phyloP scores from a whole-genome alignment of 1,140 invertebrate species.

The Drosophila insularis region DNA sequence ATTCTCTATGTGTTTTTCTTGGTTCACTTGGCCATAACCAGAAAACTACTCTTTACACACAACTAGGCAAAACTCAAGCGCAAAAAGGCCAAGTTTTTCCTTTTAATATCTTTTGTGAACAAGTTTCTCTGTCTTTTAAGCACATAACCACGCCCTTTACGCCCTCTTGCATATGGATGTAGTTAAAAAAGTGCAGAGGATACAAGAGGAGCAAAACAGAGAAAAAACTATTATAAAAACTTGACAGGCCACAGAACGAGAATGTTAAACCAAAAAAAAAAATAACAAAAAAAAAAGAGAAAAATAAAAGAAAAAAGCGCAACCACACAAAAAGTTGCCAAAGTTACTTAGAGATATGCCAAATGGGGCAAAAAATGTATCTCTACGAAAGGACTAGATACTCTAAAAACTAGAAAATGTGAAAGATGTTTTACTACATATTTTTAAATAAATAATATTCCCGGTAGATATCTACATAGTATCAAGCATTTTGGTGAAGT shows the following conservation, averaged over 20 bases:
- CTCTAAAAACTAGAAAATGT: not conserved
- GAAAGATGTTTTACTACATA: not conserved
- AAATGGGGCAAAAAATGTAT: not conserved
- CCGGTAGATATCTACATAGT: too few species aligned
- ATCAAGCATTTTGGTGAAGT: too few species aligned
- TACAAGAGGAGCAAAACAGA: conserved; percentile 7
- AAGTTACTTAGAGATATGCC: conserved; percentile 36
- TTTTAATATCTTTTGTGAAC: conserved; percentile 40
- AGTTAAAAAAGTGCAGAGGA: conserved; percentile 30
- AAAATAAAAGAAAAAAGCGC: conserved; percentile 30
- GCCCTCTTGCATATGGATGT: conserved; percentile 28
- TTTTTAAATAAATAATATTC: not conserved
- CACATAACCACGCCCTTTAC: conserved; percentile 22
- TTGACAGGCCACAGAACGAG: conserved; percentile 37
- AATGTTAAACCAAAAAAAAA: conserved; percentile 8
- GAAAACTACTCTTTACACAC: conserved; percentile 1
- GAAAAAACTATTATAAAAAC: conserved; percentile 24
- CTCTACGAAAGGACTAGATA: not conserved
- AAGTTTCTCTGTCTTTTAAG: conserved; percentile 15
- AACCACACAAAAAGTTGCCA: conserved; percentile 42
- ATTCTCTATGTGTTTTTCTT: too few species aligned
- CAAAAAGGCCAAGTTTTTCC: conserved; percentile 30
- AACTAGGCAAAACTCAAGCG: not conserved
- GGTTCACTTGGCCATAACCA: conserved; percentile 13
- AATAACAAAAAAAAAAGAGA: not conserved